These are phyloP conservation scores for Gallinago stenura DNA, from an alignment of 2,797 vertebrate genomes.

Conservation along the genomic window DNA sequence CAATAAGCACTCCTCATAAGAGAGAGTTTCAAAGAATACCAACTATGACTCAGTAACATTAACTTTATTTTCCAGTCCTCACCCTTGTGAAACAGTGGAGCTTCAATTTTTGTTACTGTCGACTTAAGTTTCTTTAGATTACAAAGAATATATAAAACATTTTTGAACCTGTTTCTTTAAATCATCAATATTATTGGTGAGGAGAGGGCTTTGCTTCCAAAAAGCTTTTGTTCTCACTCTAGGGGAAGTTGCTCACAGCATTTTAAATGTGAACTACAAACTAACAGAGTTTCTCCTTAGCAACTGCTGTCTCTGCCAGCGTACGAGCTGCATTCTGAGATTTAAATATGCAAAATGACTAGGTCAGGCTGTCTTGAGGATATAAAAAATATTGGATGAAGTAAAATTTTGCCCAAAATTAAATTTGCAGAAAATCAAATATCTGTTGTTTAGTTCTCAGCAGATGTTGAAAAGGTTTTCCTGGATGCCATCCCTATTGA, in stretches of 20 bases:
- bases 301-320: background rate
- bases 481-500: conserved; percentile 72
- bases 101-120: background rate
- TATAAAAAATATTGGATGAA: conserved; percentile 67
- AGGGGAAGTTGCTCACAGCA: background rate
- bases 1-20: background rate
- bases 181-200: background rate
- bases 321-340: background rate
- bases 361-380: conserved; percentile 70
- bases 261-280: background rate
- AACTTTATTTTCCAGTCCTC: background rate
- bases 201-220: background rate
- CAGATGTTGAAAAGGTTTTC: conserved; percentile 81
- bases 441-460: conserved; percentile 78
- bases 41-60: background rate
- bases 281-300: conserved; percentile 21
- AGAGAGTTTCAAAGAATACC: background rate
- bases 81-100: background rate
- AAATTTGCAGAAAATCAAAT: conserved; percentile 71
- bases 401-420: conserved; percentile 76
- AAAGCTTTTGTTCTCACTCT: background rate
- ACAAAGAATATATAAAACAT: background rate
- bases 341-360: conserved; percentile 58
- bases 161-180: background rate
- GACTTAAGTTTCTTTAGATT: background rate